phyloP scores from a whole-genome alignment of 2,113 vertebrate species.

The Corapipo altera region DNA sequence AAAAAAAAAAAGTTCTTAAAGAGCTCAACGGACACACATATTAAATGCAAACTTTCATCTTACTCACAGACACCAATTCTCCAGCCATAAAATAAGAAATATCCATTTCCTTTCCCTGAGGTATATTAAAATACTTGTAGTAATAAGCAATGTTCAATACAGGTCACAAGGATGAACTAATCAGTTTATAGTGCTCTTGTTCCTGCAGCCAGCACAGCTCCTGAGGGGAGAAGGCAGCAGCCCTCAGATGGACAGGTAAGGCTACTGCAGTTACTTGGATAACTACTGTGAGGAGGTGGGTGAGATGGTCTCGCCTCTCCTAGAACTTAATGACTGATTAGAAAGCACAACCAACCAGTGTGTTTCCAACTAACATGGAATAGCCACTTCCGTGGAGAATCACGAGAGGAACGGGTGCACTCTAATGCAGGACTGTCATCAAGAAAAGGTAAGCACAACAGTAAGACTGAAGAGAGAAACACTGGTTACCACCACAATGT shows the following conservation, averaged over 20 bases:
- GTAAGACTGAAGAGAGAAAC: not conserved
- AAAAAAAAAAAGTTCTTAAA: not conserved
- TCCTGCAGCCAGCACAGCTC: not conserved
- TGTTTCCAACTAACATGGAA: not conserved
- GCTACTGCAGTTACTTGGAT: not conserved
- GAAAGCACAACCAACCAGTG: not conserved
- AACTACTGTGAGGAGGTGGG: not conserved
- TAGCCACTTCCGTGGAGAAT: not conserved
- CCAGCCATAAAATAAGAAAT: not conserved
- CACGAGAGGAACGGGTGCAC: not conserved
- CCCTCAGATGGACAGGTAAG: not conserved
- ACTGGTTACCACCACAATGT: not conserved
- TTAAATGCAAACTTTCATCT: not conserved
- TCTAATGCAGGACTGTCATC: not conserved
- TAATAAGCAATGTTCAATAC: not conserved
- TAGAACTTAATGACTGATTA: not conserved
- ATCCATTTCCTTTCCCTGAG: not conserved
- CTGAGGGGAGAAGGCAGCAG: not conserved
- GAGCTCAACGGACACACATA: not conserved
- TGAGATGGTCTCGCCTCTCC: not conserved
- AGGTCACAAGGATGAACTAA: not conserved
- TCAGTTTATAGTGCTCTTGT: not conserved
- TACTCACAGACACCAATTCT: not conserved
- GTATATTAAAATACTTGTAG: not conserved
- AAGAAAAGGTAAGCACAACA: not conserved